Evolutionary conservation across 2,113 vertebrate species (phyloP).

Genomic region (Montifringilla adamsi): DNA sequence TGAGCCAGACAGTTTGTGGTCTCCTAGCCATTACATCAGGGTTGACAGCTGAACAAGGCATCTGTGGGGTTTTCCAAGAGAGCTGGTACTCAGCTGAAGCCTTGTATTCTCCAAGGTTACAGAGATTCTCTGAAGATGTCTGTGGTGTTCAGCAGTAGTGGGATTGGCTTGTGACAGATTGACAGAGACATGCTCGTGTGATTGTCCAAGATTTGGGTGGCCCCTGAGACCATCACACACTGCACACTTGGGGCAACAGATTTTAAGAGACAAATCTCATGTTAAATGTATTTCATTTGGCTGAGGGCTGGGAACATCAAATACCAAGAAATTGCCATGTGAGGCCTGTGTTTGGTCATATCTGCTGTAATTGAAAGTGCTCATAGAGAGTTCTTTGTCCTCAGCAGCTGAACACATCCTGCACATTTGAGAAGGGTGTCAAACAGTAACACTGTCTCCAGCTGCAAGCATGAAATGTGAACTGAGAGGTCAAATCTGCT

Average conservation of each 20-base stretch:
- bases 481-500: neutral
- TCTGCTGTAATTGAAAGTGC: neutral
- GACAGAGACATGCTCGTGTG: neutral
- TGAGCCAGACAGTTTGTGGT: neutral
- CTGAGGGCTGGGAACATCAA: neutral
- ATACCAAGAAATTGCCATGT: neutral
- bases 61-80: neutral
- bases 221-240: accelerated
- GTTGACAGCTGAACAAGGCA: neutral
- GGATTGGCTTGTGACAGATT: neutral
- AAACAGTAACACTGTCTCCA: neutral
- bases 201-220: neutral
- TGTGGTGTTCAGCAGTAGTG: neutral
- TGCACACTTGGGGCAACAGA: neutral
- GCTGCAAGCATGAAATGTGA: neutral
- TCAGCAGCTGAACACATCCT: neutral
- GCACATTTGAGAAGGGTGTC: neutral
- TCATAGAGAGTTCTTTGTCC: slow-evolving; percentile 10
- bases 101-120: neutral
- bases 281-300: neutral
- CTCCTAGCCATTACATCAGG: neutral
- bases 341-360: neutral
- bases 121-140: neutral
- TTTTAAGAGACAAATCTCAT: neutral
- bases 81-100: neutral